Conservation (phyloP, 2,797 vertebrate genomes). For the Hippoglossus hippoglossus region DNA sequence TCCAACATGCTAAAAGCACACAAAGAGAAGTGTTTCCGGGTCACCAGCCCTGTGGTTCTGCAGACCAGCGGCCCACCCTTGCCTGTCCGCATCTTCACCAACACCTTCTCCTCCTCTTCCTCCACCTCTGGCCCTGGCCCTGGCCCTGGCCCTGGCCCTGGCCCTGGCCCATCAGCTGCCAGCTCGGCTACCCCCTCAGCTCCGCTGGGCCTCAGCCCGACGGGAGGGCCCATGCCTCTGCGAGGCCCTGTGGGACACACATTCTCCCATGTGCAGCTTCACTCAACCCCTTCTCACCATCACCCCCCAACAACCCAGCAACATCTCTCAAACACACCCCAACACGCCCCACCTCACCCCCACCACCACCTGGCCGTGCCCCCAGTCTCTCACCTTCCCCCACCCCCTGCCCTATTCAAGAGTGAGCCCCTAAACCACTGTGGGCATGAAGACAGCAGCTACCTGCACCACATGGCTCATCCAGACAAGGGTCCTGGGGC, state of each 20-base stretch:
- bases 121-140: conserved; percentile 74
- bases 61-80: conserved; percentile 85
- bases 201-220: conserved; percentile 84
- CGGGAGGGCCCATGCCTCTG: conserved; percentile 80
- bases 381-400: conserved; percentile 90
- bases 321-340: conserved; percentile 84
- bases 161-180: conserved; percentile 72
- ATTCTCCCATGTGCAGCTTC: conserved; percentile 92
- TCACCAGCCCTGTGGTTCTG: conserved; percentile 92
- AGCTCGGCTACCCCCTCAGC: conserved; percentile 79
- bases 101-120: conserved; percentile 78
- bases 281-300: conserved; percentile 89
- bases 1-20: conserved; percentile 99
- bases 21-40: conserved; percentile 97
- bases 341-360: conserved; percentile 83
- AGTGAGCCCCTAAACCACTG: conserved; percentile 96
- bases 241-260: conserved; percentile 86
- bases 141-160: conserved; percentile 73
- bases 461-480: conserved; percentile 91
- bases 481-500: conserved; percentile 88
- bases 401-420: conserved; percentile 95
- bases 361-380: conserved; percentile 88
- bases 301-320: conserved; percentile 81
- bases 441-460: conserved; percentile 90
- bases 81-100: conserved; percentile 81